Percentiles rank a stretch among this genome's conserved stretches.
phyloP scores from a whole-genome alignment of 1,140 invertebrate species.

The Magallana gigas region DNA sequence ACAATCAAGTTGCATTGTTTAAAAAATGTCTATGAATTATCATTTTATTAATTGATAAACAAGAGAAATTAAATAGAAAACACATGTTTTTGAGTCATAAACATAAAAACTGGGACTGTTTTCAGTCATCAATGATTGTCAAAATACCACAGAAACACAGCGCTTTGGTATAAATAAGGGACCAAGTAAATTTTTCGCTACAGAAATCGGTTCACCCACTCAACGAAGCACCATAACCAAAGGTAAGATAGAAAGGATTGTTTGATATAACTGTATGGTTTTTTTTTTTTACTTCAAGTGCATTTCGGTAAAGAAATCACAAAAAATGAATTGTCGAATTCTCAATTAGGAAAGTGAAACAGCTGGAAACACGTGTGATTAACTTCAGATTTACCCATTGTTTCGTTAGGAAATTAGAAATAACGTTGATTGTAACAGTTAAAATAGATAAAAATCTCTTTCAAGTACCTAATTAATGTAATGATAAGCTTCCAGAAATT shows the following conservation, averaged over 20 bases:
- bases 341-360: no score
- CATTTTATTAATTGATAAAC: not conserved
- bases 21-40: not conserved
- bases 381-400: no score
- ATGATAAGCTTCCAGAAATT: no score
- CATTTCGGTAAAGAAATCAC: no score
- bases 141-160: not conserved
- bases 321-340: no score
- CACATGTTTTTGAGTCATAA: not conserved
- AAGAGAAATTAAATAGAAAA: not conserved
- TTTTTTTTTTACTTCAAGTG: no score
- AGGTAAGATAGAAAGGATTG: not conserved
- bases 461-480: no score
- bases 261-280: no score
- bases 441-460: no score
- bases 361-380: no score
- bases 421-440: no score
- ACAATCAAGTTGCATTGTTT: not conserved
- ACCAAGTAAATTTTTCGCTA: not conserved
- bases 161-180: not conserved
- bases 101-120: slow-evolving; percentile 4
- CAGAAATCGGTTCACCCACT: not conserved
- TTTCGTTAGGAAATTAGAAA: no score
- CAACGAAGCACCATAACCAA: not conserved
- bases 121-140: slow-evolving; percentile 6